Conservation (phyloP, 2,797 vertebrate species). For the Paguma larvata region DNA sequence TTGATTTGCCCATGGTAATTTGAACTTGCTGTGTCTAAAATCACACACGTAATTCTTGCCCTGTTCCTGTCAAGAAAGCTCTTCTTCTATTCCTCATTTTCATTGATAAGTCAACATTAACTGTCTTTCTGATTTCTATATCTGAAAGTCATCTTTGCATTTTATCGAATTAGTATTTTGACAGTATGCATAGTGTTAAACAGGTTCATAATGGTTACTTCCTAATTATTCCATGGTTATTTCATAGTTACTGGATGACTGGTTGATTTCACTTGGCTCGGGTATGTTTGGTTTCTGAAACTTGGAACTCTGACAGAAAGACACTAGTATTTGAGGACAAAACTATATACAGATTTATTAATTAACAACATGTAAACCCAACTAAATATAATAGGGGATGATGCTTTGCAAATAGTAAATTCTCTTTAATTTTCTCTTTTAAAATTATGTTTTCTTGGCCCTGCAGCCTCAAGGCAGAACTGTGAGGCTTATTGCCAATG, state of each 20-base stretch:
- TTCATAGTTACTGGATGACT: neutral
- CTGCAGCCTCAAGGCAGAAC: neutral
- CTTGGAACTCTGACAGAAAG: neutral
- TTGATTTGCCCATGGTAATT: neutral
- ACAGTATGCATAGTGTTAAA: neutral
- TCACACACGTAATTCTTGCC: neutral
- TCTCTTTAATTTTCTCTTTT: neutral
- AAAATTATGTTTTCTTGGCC: neutral
- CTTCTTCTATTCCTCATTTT: neutral
- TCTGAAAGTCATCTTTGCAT: neutral
- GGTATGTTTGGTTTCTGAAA: constrained; percentile 4
- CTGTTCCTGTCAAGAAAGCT: neutral
- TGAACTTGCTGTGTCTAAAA: constrained; percentile 9
- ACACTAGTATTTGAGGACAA: neutral
- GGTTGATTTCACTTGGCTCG: neutral
- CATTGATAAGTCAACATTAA: neutral
- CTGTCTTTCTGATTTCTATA: neutral
- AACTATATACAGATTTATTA: neutral
- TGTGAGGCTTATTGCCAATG: neutral
- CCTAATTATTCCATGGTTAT: neutral
- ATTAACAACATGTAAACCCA: neutral
- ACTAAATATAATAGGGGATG: neutral
- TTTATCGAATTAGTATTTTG: neutral
- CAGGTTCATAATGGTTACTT: neutral
- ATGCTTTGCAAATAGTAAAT: neutral